Evolutionary conservation across 1,140 invertebrate genomes (phyloP).

Genomic region (Cherax destructor): DNA sequence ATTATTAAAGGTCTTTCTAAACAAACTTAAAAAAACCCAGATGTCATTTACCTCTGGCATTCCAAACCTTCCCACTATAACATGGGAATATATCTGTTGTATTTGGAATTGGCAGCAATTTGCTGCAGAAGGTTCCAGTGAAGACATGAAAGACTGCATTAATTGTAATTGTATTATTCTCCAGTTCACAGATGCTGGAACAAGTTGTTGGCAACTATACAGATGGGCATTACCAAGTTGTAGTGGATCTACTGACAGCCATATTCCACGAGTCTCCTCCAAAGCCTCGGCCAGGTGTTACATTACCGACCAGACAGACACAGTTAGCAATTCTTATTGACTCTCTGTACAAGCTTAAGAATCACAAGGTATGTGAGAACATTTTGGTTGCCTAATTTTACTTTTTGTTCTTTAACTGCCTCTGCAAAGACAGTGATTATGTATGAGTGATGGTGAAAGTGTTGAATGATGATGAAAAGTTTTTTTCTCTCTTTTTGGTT

Average conservation of each 20-base stretch:
- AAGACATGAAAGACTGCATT: too few relatives aligned
- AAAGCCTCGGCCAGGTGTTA: conserved; percentile 67
- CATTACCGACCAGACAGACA: conserved; percentile 73
- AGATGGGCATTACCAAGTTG: conserved; percentile 74
- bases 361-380: conserved; percentile 73
- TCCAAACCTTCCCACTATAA: too few relatives aligned
- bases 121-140: too few relatives aligned
- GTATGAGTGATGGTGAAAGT: too few relatives aligned
- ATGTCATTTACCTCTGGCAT: too few relatives aligned
- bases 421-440: too few relatives aligned
- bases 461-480: too few relatives aligned
- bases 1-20: too few relatives aligned
- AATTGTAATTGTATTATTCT: neutral
- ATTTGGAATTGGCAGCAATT: too few relatives aligned
- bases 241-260: conserved; percentile 75
- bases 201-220: conserved; percentile 75
- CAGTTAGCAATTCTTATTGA: conserved; percentile 83
- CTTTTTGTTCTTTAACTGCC: neutral
- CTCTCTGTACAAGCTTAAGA: conserved; percentile 81
- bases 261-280: conserved; percentile 73
- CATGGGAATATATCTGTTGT: too few relatives aligned
- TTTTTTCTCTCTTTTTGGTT: too few relatives aligned
- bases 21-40: too few relatives aligned
- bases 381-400: neutral
- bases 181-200: conserved; percentile 75